Evolutionary conservation across 2,888 invertebrate genomes (phyloP).

Genomic region (Apotomis betuletana): DNA sequence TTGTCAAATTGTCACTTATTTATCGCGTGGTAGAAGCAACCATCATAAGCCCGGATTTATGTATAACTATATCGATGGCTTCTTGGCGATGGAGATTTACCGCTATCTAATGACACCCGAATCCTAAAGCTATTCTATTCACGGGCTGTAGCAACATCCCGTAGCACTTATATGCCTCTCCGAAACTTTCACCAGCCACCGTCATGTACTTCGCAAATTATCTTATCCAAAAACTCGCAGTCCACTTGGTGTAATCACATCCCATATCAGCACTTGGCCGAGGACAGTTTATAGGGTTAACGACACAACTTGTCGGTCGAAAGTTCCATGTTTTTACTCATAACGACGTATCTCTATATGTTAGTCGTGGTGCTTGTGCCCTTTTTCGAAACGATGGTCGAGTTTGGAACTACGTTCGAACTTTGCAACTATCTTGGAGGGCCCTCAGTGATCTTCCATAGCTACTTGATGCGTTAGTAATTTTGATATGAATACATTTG

Average conservation of each 20-base stretch:
- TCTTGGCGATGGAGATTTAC: no score
- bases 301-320: slow-evolving; percentile 63
- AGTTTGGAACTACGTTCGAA: slow-evolving; percentile 49
- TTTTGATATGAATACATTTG: slow-evolving; percentile 29
- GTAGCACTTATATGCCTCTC: not conserved
- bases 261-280: slow-evolving; percentile 44
- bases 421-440: slow-evolving; percentile 59
- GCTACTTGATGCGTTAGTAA: slow-evolving; percentile 37
- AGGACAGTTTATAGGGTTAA: slow-evolving; percentile 57
- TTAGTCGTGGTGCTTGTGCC: not conserved
- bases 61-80: no score
- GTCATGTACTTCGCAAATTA: slow-evolving; percentile 25
- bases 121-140: no score
- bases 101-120: no score
- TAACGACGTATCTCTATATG: not conserved
- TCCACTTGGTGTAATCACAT: slow-evolving; percentile 39
- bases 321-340: slow-evolving; percentile 45
- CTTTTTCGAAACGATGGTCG: not conserved
- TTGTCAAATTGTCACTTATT: no score
- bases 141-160: not conserved
- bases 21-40: no score
- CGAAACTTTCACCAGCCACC: slow-evolving; percentile 13
- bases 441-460: slow-evolving; percentile 53
- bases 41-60: no score
- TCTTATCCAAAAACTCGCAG: slow-evolving; percentile 41